Conservation (phyloP, 2,113 vertebrate genomes). For the Perca fluviatilis region DNA sequence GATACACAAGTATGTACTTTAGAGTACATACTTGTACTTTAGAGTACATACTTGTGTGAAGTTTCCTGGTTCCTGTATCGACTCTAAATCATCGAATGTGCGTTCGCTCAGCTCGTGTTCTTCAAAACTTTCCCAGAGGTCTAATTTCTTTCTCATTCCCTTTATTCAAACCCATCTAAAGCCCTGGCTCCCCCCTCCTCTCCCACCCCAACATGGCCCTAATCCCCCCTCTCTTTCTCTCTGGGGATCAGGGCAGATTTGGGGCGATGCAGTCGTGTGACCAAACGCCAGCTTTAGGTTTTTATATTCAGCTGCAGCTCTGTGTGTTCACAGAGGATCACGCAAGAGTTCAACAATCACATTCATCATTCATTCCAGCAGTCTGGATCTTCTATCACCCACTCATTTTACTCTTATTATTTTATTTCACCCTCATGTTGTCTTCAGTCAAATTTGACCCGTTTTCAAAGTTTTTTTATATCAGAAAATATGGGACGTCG, state of each 20-base stretch:
- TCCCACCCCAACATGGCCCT: not conserved
- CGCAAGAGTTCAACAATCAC: slow-evolving; percentile 15
- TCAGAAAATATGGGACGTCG: no score
- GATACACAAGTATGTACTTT: no score
- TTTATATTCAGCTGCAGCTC: slow-evolving; percentile 1
- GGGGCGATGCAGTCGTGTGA: slow-evolving; percentile 58
- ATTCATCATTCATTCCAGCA: not conserved
- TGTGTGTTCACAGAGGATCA: not conserved
- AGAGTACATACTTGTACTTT: not conserved
- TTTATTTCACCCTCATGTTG: no score
- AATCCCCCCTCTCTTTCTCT: slow-evolving; percentile 21
- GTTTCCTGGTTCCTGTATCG: no score
- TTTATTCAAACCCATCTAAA: slow-evolving; percentile 3
- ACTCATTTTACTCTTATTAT: no score
- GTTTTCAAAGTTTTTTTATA: no score
- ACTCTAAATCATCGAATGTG: not conserved
- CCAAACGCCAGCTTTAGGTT: slow-evolving; percentile 53
- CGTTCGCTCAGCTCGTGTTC: not conserved
- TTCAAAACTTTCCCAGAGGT: slow-evolving; percentile 31
- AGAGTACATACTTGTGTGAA: no score
- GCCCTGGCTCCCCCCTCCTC: not conserved
- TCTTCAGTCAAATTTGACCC: no score
- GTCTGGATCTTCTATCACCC: no score
- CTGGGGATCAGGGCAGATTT: slow-evolving; percentile 36
- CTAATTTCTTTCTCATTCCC: slow-evolving; percentile 31